phyloP scores from a whole-genome alignment of 2,888 invertebrate species.

The Sympetrum striolatum region DNA sequence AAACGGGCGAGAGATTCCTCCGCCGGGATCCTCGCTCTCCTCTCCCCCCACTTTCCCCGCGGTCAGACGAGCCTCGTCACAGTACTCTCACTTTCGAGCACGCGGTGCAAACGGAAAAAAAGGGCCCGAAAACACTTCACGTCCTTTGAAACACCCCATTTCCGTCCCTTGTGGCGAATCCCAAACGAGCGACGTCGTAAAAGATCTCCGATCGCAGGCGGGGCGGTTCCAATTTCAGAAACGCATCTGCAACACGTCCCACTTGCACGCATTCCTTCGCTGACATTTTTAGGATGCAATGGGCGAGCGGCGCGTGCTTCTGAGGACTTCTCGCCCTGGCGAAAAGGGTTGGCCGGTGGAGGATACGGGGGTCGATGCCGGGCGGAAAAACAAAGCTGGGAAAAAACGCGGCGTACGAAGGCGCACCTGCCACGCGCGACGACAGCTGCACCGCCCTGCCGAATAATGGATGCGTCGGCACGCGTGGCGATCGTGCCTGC shows the following conservation, averaged over 20 bases:
- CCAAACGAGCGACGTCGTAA: background rate
- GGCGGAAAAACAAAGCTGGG: background rate
- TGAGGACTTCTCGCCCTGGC: background rate
- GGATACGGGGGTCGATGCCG: background rate
- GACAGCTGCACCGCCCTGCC: slow-evolving; percentile 3
- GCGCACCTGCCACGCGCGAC: slow-evolving; percentile 23
- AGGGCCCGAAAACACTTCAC: background rate
- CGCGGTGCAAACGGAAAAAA: background rate
- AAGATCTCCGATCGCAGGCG: background rate
- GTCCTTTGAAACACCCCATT: background rate
- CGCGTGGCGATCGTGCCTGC: background rate
- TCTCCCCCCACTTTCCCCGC: background rate
- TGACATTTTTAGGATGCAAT: background rate
- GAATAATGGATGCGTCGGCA: slow-evolving; percentile 29
- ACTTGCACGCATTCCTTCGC: background rate
- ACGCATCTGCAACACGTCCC: background rate
- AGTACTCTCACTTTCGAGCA: background rate
- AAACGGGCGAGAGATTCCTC: background rate
- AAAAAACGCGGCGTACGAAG: background rate
- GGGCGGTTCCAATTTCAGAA: background rate
- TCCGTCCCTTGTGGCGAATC: background rate
- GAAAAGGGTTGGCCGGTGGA: background rate
- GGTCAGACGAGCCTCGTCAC: background rate
- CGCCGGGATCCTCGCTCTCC: background rate
- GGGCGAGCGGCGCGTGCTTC: background rate